Base-by-base conservation (phyloP, 2,888 invertebrate genomes). In the Leptinotarsa haldemani region DNA sequence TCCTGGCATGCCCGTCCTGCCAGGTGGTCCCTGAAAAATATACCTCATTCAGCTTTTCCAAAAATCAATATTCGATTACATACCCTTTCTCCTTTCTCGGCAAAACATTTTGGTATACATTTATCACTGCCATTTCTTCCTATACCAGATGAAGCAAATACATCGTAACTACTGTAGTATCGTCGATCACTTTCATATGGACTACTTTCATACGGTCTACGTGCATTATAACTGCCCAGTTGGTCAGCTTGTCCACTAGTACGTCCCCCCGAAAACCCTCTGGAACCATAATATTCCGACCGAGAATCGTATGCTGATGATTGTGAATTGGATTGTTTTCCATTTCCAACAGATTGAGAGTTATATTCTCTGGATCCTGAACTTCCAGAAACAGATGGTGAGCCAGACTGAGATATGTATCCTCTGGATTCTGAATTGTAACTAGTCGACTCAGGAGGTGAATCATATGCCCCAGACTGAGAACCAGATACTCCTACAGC, bases 41-140 rank as follows among this genome's bases (percentile, higher is more conserved):
- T 16, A 15, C n/a, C 16, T 2, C n/a, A 50, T 50, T 16, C 16
- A 50, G 13, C n/a, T 15, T 50, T 61, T 18, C 16, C 15, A 4
- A 7, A 40, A 30, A 30, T 18, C 40, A 22, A 20, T 18, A 16
- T 61, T 15, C 16, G 9, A 30, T 71, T 76, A 66, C 79, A 56
- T 68, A 94, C 94, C 83, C 95, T 89, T 75, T 90, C 91, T 84
- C 96, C 96, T 88, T 96, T 96, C 87, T 96, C 95, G 1, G 96
- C 96, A 79, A 95, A 93, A 87, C 96, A 96, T 89, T 96, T 95
- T 0, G 95, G 95, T 56, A 92, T 91, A 83, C 96, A 96, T 82
- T 92, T 92, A 73, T 91, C 93, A 0, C 91, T 89, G 90, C 92
- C 86, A 75, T 86, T 85, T 80, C 82, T 87, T 2, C 85, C 86